Evolutionary conservation across 2,113 vertebrate species (phyloP).

Genomic region (Uropsilus gracilis): DNA sequence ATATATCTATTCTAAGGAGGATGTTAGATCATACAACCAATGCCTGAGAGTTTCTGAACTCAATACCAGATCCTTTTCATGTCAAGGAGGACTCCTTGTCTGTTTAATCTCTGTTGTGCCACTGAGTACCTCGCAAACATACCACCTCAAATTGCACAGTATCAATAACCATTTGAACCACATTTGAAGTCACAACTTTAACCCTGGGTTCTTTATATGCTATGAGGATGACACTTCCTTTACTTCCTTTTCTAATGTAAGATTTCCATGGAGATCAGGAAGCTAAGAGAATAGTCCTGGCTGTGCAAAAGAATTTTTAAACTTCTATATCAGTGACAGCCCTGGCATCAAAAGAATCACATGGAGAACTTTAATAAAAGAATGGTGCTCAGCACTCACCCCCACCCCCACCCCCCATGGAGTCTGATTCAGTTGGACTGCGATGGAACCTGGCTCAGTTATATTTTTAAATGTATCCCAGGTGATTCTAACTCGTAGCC

Average conservation of each 20-base stretch:
- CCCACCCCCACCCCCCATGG: neutral
- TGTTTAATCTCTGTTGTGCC: neutral
- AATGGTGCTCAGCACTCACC: neutral
- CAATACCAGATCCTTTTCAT: neutral
- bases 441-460: neutral
- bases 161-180: neutral
- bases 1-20: too few relatives aligned
- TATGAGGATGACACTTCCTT: neutral
- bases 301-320: neutral
- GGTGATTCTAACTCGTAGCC: neutral
- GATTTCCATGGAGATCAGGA: slow-evolving; percentile 2
- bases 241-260: neutral
- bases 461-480: neutral
- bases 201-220: neutral
- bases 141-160: neutral
- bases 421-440: neutral
- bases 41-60: neutral
- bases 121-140: neutral
- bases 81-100: neutral
- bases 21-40: neutral
- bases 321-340: neutral
- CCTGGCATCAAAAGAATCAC: neutral
- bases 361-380: slow-evolving; percentile 4
- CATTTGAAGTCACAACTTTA: neutral
- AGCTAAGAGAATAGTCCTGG: neutral